Evolutionary conservation across 2,888 invertebrate genomes (phyloP).

Genomic region (Brenthis ino): DNA sequence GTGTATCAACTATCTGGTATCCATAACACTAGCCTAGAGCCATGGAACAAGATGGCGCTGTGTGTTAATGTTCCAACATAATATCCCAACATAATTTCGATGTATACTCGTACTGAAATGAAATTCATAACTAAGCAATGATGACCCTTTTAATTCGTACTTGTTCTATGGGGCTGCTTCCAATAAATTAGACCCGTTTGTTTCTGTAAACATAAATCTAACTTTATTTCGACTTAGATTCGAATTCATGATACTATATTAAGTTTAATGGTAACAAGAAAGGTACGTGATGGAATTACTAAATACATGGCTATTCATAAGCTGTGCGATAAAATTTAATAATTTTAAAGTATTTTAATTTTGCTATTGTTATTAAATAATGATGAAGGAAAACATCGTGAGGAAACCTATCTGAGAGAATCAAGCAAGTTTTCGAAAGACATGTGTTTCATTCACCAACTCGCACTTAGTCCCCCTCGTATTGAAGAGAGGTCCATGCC

Average conservation of each 20-base stretch:
- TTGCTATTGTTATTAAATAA: not conserved
- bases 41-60: no score
- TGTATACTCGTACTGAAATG: no score
- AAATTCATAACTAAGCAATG: not conserved
- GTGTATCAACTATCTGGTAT: no score
- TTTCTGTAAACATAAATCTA: conserved; percentile 29
- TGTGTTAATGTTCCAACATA: no score
- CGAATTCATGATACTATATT: conserved; percentile 13
- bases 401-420: not conserved
- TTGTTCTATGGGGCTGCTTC: conserved; percentile 22
- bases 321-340: no score
- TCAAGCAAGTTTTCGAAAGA: no score
- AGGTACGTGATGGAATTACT: conserved; percentile 13
- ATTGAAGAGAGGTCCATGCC: no score
- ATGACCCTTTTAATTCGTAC: not conserved
- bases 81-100: no score
- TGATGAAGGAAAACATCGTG: not conserved
- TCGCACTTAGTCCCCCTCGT: no score
- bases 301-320: not conserved
- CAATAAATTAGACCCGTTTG: conserved; percentile 39
- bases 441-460: no score
- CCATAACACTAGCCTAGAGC: no score
- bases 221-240: conserved; percentile 23
- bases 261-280: conserved; percentile 11
- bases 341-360: no score